Percentiles rank a stretch among this genome's conserved stretches.
These are phyloP conservation scores for Unio pictorum DNA, from an alignment of 2,888 invertebrate genomes.

Conservation along the genomic window DNA sequence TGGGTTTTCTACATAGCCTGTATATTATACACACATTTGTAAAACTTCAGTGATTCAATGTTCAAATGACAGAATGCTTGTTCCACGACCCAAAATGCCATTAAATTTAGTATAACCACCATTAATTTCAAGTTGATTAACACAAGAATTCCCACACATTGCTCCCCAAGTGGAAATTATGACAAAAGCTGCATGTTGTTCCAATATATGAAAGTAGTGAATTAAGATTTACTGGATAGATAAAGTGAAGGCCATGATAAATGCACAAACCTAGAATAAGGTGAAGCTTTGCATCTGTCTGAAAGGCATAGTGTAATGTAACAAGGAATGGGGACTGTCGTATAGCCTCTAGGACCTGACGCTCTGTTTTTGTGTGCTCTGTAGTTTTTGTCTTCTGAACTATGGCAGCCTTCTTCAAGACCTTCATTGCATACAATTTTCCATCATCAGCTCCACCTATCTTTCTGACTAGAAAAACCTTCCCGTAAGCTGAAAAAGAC, in stretches of 20 bases:
- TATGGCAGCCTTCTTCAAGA: conserved; percentile 94
- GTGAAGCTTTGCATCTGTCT: conserved; percentile 96
- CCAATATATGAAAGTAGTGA: too few relatives aligned
- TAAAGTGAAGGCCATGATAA: neutral
- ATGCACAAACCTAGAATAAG: conserved; percentile 91
- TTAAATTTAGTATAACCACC: too few relatives aligned
- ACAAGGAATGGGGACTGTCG: conserved; percentile 96
- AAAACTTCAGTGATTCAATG: too few relatives aligned
- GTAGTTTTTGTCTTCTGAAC: conserved; percentile 78
- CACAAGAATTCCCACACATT: too few relatives aligned
- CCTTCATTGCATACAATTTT: conserved; percentile 97
- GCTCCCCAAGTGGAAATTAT: too few relatives aligned
- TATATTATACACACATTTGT: too few relatives aligned
- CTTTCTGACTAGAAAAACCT: conserved; percentile 95
- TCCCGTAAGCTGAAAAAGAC: conserved; percentile 74
- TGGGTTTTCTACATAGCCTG: too few relatives aligned
- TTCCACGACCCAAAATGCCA: too few relatives aligned
- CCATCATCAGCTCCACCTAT: conserved; percentile 86
- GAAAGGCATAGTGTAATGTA: conserved; percentile 97
- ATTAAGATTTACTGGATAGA: too few relatives aligned
- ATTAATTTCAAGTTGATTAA: too few relatives aligned
- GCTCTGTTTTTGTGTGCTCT: conserved; percentile 96
- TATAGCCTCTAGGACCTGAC: conserved; percentile 96
- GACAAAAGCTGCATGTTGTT: too few relatives aligned
- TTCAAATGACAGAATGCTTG: too few relatives aligned